A percentile compares a stretch with the other conserved stretches of the same genome.
These are phyloP conservation scores for Caracal caracal DNA, from an alignment of 2,113 vertebrate genomes.

Conservation along the genomic window DNA sequence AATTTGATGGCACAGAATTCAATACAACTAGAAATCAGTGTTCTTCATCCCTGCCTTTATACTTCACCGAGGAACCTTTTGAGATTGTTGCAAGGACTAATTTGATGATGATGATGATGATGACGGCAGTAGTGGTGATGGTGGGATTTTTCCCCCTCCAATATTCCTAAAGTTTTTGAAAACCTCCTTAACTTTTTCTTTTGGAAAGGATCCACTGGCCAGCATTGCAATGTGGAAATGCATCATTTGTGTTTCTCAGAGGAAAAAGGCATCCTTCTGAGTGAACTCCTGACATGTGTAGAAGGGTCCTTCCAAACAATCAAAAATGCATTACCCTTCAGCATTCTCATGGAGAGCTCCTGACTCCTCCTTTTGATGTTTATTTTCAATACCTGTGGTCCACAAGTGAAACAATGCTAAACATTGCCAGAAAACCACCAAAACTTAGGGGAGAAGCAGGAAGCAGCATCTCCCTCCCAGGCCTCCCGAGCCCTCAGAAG, in stretches of 20 bases:
- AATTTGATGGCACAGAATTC: slow-evolving; percentile 59
- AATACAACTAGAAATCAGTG: slow-evolving; percentile 68
- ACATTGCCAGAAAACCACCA: not conserved
- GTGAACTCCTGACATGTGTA: not conserved
- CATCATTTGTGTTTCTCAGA: slow-evolving; percentile 36
- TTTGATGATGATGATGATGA: not conserved
- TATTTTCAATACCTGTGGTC: not conserved
- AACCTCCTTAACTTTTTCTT: not conserved
- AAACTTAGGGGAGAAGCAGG: accelerated
- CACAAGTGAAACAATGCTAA: not conserved
- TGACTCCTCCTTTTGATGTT: not conserved
- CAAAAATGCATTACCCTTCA: not conserved
- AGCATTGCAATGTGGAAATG: not conserved
- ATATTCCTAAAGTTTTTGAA: not conserved
- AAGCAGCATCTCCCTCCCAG: no score
- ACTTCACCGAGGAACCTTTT: slow-evolving; percentile 41
- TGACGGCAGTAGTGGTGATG: not conserved
- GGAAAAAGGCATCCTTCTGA: slow-evolving; percentile 6
- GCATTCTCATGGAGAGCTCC: not conserved
- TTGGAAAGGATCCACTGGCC: not conserved
- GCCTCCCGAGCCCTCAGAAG: not conserved
- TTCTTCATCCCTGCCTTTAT: slow-evolving; percentile 59
- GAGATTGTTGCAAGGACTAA: not conserved
- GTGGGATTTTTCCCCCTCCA: not conserved
- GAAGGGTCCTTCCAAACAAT: not conserved